Percentiles rank a stretch among this genome's conserved stretches.
Evolutionary conservation across 2,797 vertebrate species (phyloP).

Genomic region (Ctenopoma kingsleyae): DNA sequence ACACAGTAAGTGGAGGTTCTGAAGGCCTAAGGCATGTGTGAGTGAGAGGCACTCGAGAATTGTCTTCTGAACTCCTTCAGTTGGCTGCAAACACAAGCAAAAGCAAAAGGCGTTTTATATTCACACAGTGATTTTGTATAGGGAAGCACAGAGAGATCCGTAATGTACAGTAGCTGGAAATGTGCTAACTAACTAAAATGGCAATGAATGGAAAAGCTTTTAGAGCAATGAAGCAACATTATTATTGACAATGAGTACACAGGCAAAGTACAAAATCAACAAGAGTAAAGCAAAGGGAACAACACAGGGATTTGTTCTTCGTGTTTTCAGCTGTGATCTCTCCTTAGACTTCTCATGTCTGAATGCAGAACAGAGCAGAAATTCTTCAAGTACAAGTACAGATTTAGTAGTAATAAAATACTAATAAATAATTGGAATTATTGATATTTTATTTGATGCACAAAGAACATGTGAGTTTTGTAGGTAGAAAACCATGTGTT

Average conservation of each 20-base stretch:
- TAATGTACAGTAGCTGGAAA: not conserved
- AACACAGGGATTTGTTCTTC: constrained; percentile 15
- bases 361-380: not conserved
- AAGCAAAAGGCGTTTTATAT: not conserved
- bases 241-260: constrained; percentile 13
- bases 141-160: not conserved
- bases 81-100: constrained; percentile 76
- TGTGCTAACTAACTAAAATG: not conserved
- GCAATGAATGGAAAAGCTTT: not conserved
- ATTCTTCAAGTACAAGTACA: not conserved
- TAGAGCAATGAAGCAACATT: constrained; percentile 10
- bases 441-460: not conserved
- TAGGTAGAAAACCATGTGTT: too few species aligned
- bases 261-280: constrained; percentile 1
- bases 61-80: constrained; percentile 88
- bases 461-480: too few species aligned
- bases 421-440: too few species aligned
- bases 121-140: not conserved
- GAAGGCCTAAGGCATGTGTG: constrained; percentile 88
- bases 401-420: not conserved
- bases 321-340: constrained; percentile 21
- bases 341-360: not conserved
- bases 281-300: constrained; percentile 12
- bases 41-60: constrained; percentile 93
- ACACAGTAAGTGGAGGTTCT: constrained; percentile 89